Evolutionary conservation across 2,113 vertebrate genomes (phyloP), one percentile per base, ranked within the genome.

Genomic region (Gobio gobio): DNA sequence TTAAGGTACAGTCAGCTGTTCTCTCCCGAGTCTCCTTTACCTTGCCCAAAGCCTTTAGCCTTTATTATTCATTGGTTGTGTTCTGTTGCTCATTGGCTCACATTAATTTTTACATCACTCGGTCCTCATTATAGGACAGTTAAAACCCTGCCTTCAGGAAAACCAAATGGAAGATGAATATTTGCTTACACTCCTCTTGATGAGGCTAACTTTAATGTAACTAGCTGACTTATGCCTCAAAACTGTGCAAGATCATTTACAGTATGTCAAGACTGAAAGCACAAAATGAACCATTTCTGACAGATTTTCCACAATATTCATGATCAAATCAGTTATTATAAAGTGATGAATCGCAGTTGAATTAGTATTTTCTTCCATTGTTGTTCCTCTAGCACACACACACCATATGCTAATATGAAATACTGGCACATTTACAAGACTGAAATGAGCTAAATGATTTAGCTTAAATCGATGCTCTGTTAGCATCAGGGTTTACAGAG

Each of bases 11-110:
- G 36, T 47, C 8, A 59, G 54, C 76, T 7, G 22, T 80, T 45
- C 22, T 82, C 58, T 40, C 56, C 43, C 4, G 43, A 64, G 78
- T 14, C 22, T 78, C 59, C 36, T 56, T 66, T 12, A 83, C 80
- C 61, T 86, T 78, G 80, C 73, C 80, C 18, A 59, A 68, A 83
- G 61, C 61, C 22, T 77, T 68, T 56, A 66, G 72, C 61, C 49
- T 78, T 59, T 68, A 10, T 54, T 56, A 49, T 18, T 86, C 72
- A 58, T 9, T 75, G 51, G 63, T 40, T 83, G 26, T 78, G 51
- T 14, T 74, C 22, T 36, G n/a, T 29, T 43, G 16, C 36, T 20
- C 26, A 22, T 40, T 64, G 73, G 49, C 51, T 54, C 59, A 68
- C 70, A 33, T 81, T 33, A 26, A 61, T 61, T 78, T 18, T 58